A percentile compares a stretch with the other conserved stretches of the same genome.
These are phyloP conservation scores for Oncorhynchus masou DNA, from an alignment of 2,113 vertebrate species.

Conservation along the genomic window DNA sequence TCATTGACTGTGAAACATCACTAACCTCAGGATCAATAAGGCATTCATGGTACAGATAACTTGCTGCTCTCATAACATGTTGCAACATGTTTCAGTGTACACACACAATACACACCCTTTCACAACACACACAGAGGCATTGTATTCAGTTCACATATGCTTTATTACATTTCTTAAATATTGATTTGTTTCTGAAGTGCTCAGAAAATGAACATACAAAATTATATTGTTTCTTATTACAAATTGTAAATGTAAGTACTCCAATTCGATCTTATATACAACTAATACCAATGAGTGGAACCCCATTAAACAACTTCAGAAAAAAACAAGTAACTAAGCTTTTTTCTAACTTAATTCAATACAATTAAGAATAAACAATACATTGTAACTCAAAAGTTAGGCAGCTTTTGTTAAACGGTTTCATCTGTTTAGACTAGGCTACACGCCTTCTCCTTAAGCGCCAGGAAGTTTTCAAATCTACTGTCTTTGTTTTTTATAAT, in stretches of 20 bases:
- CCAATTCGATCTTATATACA: conserved; percentile 96
- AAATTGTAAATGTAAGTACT: conserved; percentile 98
- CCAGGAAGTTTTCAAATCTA: conserved; percentile 81
- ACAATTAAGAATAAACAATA: conserved; percentile 86
- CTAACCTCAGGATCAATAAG: conserved; percentile 48
- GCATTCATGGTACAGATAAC: conserved; percentile 56
- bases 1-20: conserved; percentile 40
- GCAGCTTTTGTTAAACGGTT: conserved; percentile 73
- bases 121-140: conserved; percentile 51
- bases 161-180: conserved; percentile 98
- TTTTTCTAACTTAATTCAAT: conserved; percentile 82
- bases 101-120: conserved; percentile 38
- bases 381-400: conserved; percentile 87
- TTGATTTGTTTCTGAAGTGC: conserved; percentile 83
- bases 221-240: conserved; percentile 95
- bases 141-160: conserved; percentile 72
- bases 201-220: conserved; percentile 92
- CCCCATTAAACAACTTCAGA: conserved; percentile 94
- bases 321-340: conserved; percentile 94
- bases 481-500: conserved; percentile 80
- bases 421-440: conserved; percentile 65
- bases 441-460: conserved; percentile 69
- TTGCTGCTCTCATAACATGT: conserved; percentile 58
- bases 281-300: conserved; percentile 80
- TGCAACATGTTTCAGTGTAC: conserved; percentile 69